phyloP scores from a whole-genome alignment of 2,113 vertebrate genomes.

The Pipra filicauda region DNA sequence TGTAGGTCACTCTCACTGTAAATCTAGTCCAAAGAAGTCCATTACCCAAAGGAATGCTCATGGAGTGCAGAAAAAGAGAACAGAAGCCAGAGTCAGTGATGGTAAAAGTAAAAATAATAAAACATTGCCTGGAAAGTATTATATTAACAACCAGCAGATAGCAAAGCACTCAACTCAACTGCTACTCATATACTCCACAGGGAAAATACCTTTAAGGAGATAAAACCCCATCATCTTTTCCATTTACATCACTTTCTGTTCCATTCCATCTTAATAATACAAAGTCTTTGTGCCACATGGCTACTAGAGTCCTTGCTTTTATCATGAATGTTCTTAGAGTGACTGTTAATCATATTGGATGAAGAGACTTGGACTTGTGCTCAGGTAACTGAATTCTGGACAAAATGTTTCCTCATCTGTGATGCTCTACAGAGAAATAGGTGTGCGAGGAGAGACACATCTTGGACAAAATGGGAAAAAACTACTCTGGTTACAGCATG shows the following conservation, averaged over 20 bases:
- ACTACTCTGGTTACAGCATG: not conserved
- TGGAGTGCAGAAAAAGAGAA: not conserved
- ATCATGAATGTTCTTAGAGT: not conserved
- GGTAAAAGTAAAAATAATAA: not conserved
- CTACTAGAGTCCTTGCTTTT: not conserved
- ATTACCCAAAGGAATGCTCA: not conserved
- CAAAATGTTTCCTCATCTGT: not conserved
- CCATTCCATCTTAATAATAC: not conserved
- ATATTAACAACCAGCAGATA: slow-evolving; percentile 22
- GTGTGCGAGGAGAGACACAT: not conserved
- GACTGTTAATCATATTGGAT: not conserved
- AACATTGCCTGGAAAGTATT: not conserved
- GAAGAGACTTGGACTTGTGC: not conserved
- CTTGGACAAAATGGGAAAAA: not conserved
- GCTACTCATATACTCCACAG: not conserved
- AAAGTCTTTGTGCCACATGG: not conserved
- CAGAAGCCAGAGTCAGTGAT: not conserved
- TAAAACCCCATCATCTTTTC: not conserved
- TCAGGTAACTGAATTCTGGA: not conserved
- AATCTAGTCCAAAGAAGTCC: slow-evolving; percentile 2
- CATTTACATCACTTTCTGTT: not conserved
- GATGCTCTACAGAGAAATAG: not conserved
- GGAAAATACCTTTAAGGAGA: not conserved
- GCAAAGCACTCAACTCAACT: slow-evolving; percentile 13
- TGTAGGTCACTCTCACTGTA: slow-evolving; percentile 1